Evolutionary conservation across 2,113 vertebrate species (phyloP), one percentile per base, ranked within the genome.

Genomic region (Apistogramma diplotaenia): DNA sequence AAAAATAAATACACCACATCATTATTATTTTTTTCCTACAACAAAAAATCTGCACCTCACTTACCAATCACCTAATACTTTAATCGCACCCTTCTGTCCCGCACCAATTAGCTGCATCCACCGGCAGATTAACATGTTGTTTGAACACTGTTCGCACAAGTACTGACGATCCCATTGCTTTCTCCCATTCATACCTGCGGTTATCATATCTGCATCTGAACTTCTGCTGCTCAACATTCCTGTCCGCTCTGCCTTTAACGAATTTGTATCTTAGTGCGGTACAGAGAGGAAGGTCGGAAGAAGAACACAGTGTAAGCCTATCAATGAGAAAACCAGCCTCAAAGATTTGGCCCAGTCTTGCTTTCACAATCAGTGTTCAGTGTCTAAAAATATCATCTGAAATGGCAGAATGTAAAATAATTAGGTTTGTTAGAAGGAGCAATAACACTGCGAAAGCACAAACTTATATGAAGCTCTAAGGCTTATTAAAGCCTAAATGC

Each of bases 141-240:
- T 85, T 58, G 49, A 49, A 75, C 37, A 65, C 27, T 31, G 55
- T 85, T 70, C 77, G 74, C 67, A 73, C 56, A 75, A 78, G 67
- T 10, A 43, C 61, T 55, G 35, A 46, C 31, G 25, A 46, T 67
- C 11, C 33, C 55, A 18, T 35, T 31, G 25, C 81, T 27, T 76
- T 53, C 85, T 76, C 91, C 84, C 82, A 86, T 80, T 85, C 67
- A 58, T 18, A 65, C 78, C 60, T 54, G 65, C 70, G 56, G 73
- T 77, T 71, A 57, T 82, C 27, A 12, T 81, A 79, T 81, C 75
- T 77, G 77, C 73, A 70, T 87, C 57, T 83, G 53, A 83, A 81
- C 78, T 67, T 56, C 56, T 58, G 74, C 87, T 82, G 27, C 85
- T 89, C 77, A 85, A 74, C 75, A 87, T 87, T 90, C 80, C 70